Evolutionary conservation across 1,140 invertebrate species (phyloP), one percentile per base, ranked within the genome.

Genomic region (Pissodes strobi): DNA sequence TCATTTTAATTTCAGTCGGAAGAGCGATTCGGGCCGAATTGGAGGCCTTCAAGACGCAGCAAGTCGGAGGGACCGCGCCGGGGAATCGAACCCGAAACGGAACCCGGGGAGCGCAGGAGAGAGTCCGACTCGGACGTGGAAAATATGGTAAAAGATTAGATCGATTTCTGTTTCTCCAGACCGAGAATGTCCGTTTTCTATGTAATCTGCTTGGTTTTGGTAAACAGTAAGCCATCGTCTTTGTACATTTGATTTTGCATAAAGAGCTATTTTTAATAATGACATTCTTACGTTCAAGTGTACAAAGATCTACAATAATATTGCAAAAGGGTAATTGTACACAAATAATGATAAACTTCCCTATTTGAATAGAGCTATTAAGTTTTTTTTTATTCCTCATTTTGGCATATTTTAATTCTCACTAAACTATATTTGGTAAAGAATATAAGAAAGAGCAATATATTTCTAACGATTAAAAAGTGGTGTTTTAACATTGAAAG

Each of bases 51-150:
- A 49, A 79, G 87, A 27, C 83, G 87, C 70, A 89, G 87, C 83
- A 88, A 88, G 79, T 89, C 87, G 38, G 87, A 88, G 72, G 87
- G 87, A 30, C 87, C 87, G 80, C 61, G 70, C 45, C 81, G 82
- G 79, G 79, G 79, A 10, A 79, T 49, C 68, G 65, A 62, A 57
- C 43, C 81, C 69, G 85, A 61, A 34, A 53, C 21, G n/a, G 59
- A 55, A 18, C 23, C 30, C 22, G 56, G 30, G 15, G 67, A 63
- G 9, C 51, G 59, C 52, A 60, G 56, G 57, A 67, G 75, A 59
- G 76, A 78, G 67, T 76, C 76, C 38, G 74, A 78, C 64, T 70
- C 76, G 59, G 76, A 78, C 67, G 58, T 73, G 62, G 74, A 76
- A 57, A 73, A 75, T 52, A 80, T 78, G 76, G 73, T 81, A 78